Evolutionary conservation across 1,140 invertebrate species (phyloP), one percentile per base, ranked within the genome.

Genomic region (Panagrolaimus sp.): DNA sequence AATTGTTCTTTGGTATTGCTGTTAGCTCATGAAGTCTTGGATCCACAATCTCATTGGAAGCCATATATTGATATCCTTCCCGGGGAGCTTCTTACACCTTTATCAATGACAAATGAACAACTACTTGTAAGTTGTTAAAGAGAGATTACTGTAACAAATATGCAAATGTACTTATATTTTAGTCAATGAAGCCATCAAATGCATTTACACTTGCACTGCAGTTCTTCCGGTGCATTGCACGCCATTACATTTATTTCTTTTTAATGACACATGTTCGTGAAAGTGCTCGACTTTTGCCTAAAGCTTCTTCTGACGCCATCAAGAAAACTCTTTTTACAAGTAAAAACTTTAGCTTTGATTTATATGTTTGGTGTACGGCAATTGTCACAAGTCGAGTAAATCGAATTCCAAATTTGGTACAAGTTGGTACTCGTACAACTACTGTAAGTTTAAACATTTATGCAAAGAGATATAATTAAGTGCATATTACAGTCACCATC

Each of bases 311-410:
- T 4, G 51, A 57, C 20, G 51, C 51, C 11, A 57, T 57, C n/a
- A 20, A 27, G 51, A 57, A 57, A 23, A 68, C 72, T 23, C 77
- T 76, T 8, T 69, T 75, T 27, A 78, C 63, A 5, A 13, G 73
- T 13, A 38, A 78, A 9, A 75, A 75, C 45, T 75, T 75, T 51
- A 78, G 73, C 1, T 75, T 75, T 45, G 74, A 75, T 23, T 69
- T 75, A 14, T 75, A 78, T 51, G 31, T 74, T 43, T 75, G 74
- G 74, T 75, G 74, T 63, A 76, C 76, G 16, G 75, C 74, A 13
- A 63, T 63, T 9, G 76, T 78, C 1, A 47, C 74, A 4, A 74
- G 77, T 31, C 48, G 73, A 9, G 46, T 73, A 4, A 73, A 73
- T 48, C 72, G 53, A 47, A 42, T 73, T 16, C 67, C 67, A 23